Base-by-base conservation (phyloP, 2,888 invertebrate genomes). In the Leptopilina syphax region DNA sequence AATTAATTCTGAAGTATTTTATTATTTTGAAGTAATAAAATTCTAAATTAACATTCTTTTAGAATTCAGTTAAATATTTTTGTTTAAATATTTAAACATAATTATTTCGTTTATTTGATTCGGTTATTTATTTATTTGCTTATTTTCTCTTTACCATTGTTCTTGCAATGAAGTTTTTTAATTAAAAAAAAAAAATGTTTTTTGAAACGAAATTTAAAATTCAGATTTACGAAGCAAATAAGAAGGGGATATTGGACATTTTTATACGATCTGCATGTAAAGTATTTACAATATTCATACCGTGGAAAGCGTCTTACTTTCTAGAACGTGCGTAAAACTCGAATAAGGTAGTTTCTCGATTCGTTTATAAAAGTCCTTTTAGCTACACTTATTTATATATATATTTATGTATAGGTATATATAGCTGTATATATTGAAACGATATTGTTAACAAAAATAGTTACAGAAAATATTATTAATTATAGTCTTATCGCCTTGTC, bases 251-350 rank as follows among this genome's bases (percentile, higher is more conserved):
- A 63, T 63, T 63, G 18, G 24, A 18, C 9, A 24, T 63, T 63
- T 63, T 9, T 9, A 60, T 60, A 60, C 60, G 24, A 18, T 18
- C 24, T 63, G 63, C 18, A 63, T 63, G 9, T 24, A 24, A 63
- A 63, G 63, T 63, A 68, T 63, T 34, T 77, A 77, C 73, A 70
- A 77, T 44, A 44, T 78, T 67, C 73, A 50, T 50, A 70, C 77
- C 41, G 76, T 86, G 88, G 88, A 88, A 88, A 88, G 88, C 87
- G 86, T 86, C 85, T 84, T 83, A 85, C 88, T 89, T 89, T 89
- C 88, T 88, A 87, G 81, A 81, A 84, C 79, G 83, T 76, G 68
- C 57, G 65, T 73, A 65, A 67, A 67, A 47, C 47, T 67, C 47
- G 65, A 41, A 65, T 41, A 65, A 67, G 18, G 80, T 54, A 82